Evolutionary conservation across 1,140 invertebrate species (phyloP), one percentile per base, ranked within the genome.

Genomic region (Hesperophylax magnus): DNA sequence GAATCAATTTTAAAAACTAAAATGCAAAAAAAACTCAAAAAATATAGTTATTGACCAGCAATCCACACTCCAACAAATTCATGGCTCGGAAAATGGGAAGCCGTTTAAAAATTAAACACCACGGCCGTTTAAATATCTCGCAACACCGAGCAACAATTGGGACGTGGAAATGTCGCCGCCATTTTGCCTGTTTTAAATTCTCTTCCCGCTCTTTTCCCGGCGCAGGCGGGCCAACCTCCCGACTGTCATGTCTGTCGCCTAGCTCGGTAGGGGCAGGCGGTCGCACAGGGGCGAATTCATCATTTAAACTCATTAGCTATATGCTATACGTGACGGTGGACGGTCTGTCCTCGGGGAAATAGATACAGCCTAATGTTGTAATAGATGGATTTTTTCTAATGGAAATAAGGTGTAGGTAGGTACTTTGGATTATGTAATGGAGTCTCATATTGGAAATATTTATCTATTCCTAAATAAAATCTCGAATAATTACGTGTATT

Each of bases 161-260:
- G 69, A 78, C 63, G 77, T 54, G 61, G 39, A 69, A 76, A 34
- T 79, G 53, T 79, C 78, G 78, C 61, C 78, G 71, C 78, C 78
- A 80, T 80, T 80, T 80, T 76, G 54, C 34, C 72, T 80, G 72
- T 76, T 80, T 80, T 63, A 80, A 80, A 80, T 80, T 75, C 78
- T 67, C 71, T 75, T 76, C 78, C 78, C 78, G 78, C 78, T 71
- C 78, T 72, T 79, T 79, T 79, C 54, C 67, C 34, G 39, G 39
- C 39, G 75, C 75, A 63, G 39, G 31, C 14, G 60, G 34, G 56
- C 60, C 75, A 27, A 34, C 69, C 63, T 56, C 22, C 77, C 77
- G 31, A 74, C 78, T 74, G 78, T 60, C 78, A 74, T 63, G 78
- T 58, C 77, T 58, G 77, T 15, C 53, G 54, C 17, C 47, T 27